Conservation (phyloP, 2,797 vertebrate genomes). For the Hypotaenidia okinawae region DNA sequence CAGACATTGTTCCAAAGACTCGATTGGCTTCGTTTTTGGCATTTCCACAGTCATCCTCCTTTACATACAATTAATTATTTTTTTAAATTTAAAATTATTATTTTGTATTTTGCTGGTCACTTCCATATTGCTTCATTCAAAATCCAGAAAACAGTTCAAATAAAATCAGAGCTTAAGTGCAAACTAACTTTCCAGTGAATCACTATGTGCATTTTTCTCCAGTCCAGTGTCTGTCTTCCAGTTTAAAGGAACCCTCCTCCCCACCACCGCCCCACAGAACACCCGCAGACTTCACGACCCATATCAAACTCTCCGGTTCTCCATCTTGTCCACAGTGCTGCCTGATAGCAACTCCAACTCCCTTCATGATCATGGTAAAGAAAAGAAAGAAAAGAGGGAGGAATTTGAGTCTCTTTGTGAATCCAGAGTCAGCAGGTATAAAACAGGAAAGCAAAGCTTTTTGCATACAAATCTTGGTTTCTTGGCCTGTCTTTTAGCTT, state of each 20-base stretch:
- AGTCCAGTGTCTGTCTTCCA: constrained; percentile 76
- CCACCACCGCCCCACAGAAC: constrained; percentile 38
- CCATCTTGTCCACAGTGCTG: constrained; percentile 37
- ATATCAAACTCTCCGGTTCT: constrained; percentile 46
- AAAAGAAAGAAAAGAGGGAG: constrained; percentile 46
- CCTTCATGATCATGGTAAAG: neutral
- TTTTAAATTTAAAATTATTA: constrained; percentile 70
- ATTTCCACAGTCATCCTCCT: constrained; percentile 77
- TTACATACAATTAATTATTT: constrained; percentile 57
- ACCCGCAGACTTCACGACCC: constrained; percentile 52
- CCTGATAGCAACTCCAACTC: constrained; percentile 57
- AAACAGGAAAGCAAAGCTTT: constrained; percentile 56
- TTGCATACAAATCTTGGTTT: constrained; percentile 52
- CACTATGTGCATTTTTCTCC: constrained; percentile 66
- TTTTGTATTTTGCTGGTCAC: constrained; percentile 81
- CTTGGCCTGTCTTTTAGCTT: constrained; percentile 41
- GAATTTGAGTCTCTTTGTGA: neutral
- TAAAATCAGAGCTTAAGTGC: constrained; percentile 79
- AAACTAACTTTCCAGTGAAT: constrained; percentile 81
- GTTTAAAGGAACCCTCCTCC: constrained; percentile 61
- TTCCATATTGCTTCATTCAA: constrained; percentile 88
- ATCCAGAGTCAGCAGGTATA: neutral
- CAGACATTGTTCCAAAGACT: constrained; percentile 66
- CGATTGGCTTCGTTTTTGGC: constrained; percentile 74
- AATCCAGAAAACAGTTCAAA: constrained; percentile 82